These are phyloP conservation scores for Cisticola juncidis DNA, from an alignment of 2,113 vertebrate species.

Conservation along the genomic window DNA sequence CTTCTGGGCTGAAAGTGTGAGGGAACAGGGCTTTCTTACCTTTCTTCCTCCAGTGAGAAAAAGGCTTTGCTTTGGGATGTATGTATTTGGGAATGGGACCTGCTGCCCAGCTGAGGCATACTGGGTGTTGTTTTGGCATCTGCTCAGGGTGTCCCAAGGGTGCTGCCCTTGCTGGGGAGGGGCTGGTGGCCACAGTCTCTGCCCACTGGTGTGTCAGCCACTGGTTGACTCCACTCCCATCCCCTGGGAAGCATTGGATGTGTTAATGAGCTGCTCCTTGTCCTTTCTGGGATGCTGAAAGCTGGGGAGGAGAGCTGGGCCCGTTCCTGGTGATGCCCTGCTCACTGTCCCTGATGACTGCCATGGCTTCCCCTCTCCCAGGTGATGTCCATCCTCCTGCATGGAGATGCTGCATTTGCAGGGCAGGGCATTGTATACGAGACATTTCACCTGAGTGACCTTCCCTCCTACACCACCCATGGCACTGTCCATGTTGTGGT, in stretches of 20 bases:
- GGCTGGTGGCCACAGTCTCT: not conserved
- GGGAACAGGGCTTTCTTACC: not conserved
- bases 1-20: not conserved
- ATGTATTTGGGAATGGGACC: not conserved
- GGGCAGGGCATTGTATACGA: constrained; percentile 95
- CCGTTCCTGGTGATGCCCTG: not conserved
- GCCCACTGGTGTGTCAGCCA: fast-evolving
- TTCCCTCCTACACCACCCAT: constrained; percentile 92
- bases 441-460: constrained; percentile 93
- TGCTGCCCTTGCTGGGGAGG: not conserved
- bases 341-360: fast-evolving
- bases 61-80: not conserved
- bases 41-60: not conserved
- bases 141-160: fast-evolving
- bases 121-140: fast-evolving
- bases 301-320: not conserved
- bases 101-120: not conserved
- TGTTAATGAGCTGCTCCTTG: not conserved
- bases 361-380: constrained; percentile 10
- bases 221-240: not conserved
- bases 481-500: constrained; percentile 94
- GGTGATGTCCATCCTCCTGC: constrained; percentile 95
- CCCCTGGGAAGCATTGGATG: not conserved
- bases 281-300: not conserved
- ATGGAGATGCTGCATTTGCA: constrained; percentile 92